These are phyloP conservation scores for Taenaris catops DNA, from an alignment of 2,888 invertebrate genomes.

Conservation along the genomic window DNA sequence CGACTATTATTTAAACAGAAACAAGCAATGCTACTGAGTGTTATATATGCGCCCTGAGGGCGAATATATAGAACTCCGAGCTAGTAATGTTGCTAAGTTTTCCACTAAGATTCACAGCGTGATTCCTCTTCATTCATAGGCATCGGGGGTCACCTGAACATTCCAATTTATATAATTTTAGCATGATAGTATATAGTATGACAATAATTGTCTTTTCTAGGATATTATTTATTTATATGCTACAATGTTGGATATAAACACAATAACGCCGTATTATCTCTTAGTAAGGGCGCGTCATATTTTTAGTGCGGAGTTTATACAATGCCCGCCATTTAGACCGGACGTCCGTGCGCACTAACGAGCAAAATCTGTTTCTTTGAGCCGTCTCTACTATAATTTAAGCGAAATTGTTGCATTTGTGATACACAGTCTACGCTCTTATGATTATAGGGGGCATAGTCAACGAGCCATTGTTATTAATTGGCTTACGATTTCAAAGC, in stretches of 20 bases:
- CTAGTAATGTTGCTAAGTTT: too few species aligned
- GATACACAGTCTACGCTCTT: constrained; percentile 6
- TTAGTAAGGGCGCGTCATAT: constrained; percentile 58
- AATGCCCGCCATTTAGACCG: constrained; percentile 57
- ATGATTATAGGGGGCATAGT: constrained; percentile 3
- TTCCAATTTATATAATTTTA: too few species aligned
- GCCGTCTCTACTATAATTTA: constrained; percentile 13
- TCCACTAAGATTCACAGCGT: too few species aligned
- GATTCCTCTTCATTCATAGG: too few species aligned
- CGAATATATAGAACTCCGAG: too few species aligned
- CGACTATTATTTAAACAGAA: constrained; percentile 67
- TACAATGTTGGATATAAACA: constrained; percentile 22
- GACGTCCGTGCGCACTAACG: constrained; percentile 62
- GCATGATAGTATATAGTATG: too few species aligned
- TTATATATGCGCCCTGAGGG: too few species aligned
- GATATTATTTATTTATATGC: too few species aligned
- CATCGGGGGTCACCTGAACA: too few species aligned
- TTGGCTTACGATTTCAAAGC: not conserved
- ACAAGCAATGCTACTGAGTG: too few species aligned
- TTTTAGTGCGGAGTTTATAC: constrained; percentile 68
- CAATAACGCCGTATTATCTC: constrained; percentile 46
- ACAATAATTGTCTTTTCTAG: too few species aligned
- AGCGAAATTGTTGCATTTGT: constrained; percentile 15
- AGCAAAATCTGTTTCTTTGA: constrained; percentile 44
- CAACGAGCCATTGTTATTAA: not conserved